Conservation (phyloP, 2,113 vertebrate genomes). For the Myotis lucifugus region DNA sequence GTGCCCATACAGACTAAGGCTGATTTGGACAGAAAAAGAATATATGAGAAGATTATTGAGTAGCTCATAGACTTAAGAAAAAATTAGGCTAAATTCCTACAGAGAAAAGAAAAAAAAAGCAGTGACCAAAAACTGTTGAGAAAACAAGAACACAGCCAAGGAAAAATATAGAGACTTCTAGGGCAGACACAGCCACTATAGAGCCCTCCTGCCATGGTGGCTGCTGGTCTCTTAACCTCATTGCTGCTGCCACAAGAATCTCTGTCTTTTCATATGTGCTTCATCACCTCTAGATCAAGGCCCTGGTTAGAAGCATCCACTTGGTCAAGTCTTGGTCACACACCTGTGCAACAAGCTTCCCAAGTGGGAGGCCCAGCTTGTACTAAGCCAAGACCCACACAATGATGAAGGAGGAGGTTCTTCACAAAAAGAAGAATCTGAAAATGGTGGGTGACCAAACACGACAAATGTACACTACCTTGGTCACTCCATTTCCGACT, state of each 20-base stretch:
- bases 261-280: not conserved
- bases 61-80: too few species aligned
- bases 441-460: not conserved
- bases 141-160: too few species aligned
- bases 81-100: too few species aligned
- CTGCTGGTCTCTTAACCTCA: not conserved
- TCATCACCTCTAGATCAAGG: too few species aligned
- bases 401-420: not conserved
- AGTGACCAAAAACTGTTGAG: too few species aligned
- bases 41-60: too few species aligned
- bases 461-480: not conserved
- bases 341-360: not conserved
- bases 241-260: not conserved
- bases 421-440: not conserved
- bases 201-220: too few species aligned
- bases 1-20: too few species aligned
- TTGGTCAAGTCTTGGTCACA: not conserved
- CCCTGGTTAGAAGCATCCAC: not conserved
- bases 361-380: not conserved
- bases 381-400: not conserved
- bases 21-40: too few species aligned
- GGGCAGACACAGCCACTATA: too few species aligned
- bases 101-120: too few species aligned
- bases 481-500: not conserved
- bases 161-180: too few species aligned